Percentiles rank a stretch among this genome's conserved stretches.
Evolutionary conservation across 2,888 invertebrate species (phyloP).

Genomic region (Thalpophila matura): DNA sequence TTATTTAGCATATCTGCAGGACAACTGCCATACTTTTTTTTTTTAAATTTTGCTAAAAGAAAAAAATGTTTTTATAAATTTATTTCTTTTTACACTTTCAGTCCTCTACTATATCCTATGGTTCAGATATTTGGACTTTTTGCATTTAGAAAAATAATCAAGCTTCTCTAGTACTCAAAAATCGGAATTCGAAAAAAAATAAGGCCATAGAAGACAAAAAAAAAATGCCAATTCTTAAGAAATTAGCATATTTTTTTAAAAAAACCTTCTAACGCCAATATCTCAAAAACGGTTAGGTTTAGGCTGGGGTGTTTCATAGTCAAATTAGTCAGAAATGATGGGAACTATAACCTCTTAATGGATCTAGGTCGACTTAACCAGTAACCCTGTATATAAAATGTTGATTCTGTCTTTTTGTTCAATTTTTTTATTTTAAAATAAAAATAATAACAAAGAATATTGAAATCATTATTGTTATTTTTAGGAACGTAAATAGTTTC

Average conservation of each 20-base stretch:
- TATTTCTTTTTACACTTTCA: no score
- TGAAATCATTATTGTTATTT: slow-evolving; percentile 13
- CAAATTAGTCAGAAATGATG: slow-evolving; percentile 1
- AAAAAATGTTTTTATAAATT: background rate
- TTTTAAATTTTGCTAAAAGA: background rate
- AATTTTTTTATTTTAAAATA: slow-evolving; percentile 11
- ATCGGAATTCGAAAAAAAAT: no score
- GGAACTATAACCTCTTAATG: background rate
- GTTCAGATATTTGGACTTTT: background rate
- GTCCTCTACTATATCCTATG: no score
- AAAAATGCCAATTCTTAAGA: no score
- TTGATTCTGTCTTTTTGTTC: slow-evolving; percentile 3
- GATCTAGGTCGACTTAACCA: slow-evolving; percentile 11
- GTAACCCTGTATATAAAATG: slow-evolving; percentile 9
- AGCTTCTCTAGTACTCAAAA: background rate
- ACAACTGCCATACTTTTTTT: background rate
- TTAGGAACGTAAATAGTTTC: slow-evolving; percentile 14
- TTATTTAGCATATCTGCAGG: background rate
- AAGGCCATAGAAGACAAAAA: no score
- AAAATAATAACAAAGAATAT: slow-evolving; percentile 11
- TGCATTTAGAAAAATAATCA: background rate
- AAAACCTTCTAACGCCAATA: no score
- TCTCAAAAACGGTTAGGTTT: no score
- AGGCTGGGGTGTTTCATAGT: no score
- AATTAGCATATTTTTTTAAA: no score